Conservation (phyloP, 2,113 vertebrate genomes). For the Camelus bactrianus region DNA sequence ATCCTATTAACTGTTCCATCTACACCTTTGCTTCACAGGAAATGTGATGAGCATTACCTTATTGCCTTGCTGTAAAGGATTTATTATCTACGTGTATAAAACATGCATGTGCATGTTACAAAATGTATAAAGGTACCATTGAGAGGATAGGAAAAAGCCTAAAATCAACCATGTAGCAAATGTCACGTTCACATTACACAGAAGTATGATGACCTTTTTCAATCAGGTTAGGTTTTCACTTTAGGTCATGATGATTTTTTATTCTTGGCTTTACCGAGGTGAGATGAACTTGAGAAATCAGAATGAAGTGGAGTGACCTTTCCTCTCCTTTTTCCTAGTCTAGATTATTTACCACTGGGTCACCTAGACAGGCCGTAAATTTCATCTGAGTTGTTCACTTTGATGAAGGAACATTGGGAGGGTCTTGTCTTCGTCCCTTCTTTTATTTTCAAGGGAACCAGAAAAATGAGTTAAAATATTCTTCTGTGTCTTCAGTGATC, state of each 20-base stretch:
- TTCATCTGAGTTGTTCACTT: constrained; percentile 12
- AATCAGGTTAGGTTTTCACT: constrained; percentile 6
- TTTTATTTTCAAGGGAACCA: constrained; percentile 6
- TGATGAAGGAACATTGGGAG: not conserved
- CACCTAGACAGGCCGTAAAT: not conserved
- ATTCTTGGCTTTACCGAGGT: not conserved
- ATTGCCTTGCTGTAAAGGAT: not conserved
- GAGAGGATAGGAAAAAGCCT: not conserved
- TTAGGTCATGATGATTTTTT: constrained; percentile 37
- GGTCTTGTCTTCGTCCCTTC: not conserved
- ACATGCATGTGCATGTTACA: not conserved
- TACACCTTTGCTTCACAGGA: not conserved
- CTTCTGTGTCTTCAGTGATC: not conserved
- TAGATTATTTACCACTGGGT: not conserved
- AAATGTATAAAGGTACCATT: not conserved
- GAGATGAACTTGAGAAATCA: constrained; percentile 51
- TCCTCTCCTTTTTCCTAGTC: not conserved
- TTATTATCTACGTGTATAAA: not conserved
- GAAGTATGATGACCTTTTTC: not conserved
- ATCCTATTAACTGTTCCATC: not conserved
- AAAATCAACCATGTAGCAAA: not conserved
- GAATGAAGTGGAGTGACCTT: not conserved
- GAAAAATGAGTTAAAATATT: constrained; percentile 24
- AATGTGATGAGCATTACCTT: not conserved
- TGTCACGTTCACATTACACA: not conserved